Percentiles rank a stretch among this genome's conserved stretches.
phyloP scores from a whole-genome alignment of 2,113 vertebrate species.

The Entosphenus tridentatus region DNA sequence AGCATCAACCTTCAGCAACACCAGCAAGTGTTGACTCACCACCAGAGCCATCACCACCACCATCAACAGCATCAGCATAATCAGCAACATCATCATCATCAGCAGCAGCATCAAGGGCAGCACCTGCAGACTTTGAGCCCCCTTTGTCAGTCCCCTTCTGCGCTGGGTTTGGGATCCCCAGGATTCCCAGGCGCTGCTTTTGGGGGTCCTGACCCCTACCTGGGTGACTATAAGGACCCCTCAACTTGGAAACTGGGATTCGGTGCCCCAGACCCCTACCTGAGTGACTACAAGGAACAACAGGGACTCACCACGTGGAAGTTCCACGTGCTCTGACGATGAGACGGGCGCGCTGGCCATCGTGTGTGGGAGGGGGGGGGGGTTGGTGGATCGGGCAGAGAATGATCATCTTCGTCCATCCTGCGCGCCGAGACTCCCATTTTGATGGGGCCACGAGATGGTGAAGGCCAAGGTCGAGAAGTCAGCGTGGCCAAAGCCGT shows the following conservation, averaged over 20 bases:
- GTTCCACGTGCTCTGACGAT: slow-evolving; percentile 30
- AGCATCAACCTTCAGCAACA: slow-evolving; percentile 34
- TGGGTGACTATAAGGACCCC: slow-evolving; percentile 53
- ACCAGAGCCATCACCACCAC: slow-evolving; percentile 47
- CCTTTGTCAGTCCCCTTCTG: slow-evolving; percentile 41
- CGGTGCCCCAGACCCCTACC: slow-evolving; percentile 40
- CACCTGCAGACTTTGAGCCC: slow-evolving; percentile 14
- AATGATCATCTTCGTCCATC: too few species aligned
- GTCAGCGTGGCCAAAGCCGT: too few species aligned
- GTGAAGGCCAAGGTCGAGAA: too few species aligned
- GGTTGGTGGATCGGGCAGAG: too few species aligned
- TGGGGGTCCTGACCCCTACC: slow-evolving; percentile 33
- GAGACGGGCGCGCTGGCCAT: too few species aligned
- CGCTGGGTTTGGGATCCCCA: slow-evolving; percentile 38
- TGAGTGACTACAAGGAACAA: slow-evolving; percentile 48
- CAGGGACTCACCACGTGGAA: slow-evolving; percentile 37
- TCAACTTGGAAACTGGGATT: slow-evolving; percentile 52
- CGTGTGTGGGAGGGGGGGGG: too few species aligned
- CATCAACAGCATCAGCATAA: slow-evolving; percentile 21
- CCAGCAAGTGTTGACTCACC: slow-evolving; percentile 24
- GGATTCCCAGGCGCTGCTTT: slow-evolving; percentile 36
- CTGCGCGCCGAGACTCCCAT: too few species aligned
- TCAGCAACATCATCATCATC: too few species aligned
- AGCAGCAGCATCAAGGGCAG: too few species aligned
- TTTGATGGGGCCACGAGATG: too few species aligned